A percentile compares a stretch with the other conserved stretches of the same genome.
Evolutionary conservation across 2,113 vertebrate species (phyloP).

Genomic region (Cyanoderma ruficeps): DNA sequence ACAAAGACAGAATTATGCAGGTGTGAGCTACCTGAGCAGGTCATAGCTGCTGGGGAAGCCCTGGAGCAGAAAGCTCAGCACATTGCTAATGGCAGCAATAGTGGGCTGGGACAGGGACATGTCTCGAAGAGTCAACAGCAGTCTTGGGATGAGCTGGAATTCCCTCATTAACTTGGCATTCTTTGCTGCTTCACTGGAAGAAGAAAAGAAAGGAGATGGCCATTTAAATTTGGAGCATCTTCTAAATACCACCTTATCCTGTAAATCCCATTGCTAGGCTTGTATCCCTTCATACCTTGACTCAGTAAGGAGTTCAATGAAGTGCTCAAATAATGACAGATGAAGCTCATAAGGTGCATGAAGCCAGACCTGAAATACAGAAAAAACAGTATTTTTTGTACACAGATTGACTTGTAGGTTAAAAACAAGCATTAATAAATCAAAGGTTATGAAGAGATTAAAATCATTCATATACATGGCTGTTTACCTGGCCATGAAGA

Average conservation of each 20-base stretch:
- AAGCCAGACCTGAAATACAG: slow-evolving; percentile 90
- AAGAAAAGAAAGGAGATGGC: not conserved
- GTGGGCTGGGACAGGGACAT: slow-evolving; percentile 92
- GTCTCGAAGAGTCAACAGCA: slow-evolving; percentile 92
- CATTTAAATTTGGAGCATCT: not conserved
- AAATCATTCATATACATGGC: not conserved
- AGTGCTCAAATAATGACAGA: slow-evolving; percentile 96
- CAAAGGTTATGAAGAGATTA: not conserved
- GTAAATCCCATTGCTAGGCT: not conserved
- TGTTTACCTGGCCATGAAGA: not conserved
- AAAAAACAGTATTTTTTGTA: not conserved
- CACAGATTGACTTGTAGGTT: not conserved
- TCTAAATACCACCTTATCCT: not conserved
- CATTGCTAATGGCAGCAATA: slow-evolving; percentile 90
- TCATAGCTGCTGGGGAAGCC: slow-evolving; percentile 93
- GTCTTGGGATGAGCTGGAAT: slow-evolving; percentile 92
- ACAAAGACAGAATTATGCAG: not conserved
- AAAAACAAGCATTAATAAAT: not conserved
- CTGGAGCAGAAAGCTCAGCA: slow-evolving; percentile 93
- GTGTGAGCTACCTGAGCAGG: slow-evolving; percentile 85
- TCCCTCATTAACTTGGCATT: slow-evolving; percentile 94
- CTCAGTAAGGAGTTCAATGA: slow-evolving; percentile 96
- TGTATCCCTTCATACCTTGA: slow-evolving; percentile 81
- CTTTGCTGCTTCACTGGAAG: slow-evolving; percentile 90
- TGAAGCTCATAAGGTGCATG: slow-evolving; percentile 98